Base-by-base conservation (phyloP, 2,797 vertebrate species). In the Hemitrygon akajei region DNA sequence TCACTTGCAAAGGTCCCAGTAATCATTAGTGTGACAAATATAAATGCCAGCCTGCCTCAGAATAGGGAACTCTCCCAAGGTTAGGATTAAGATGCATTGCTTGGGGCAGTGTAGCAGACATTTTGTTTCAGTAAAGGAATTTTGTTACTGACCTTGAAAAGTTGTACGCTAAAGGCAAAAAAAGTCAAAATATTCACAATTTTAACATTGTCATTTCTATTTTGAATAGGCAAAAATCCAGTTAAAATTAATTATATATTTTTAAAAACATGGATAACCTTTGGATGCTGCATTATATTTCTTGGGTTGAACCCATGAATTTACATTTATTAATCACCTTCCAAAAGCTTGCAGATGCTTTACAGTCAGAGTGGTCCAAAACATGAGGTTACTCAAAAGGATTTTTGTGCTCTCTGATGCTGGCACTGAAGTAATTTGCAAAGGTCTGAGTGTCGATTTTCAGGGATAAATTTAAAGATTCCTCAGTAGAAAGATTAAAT, bases 11-110 rank as follows among this genome's bases (percentile, higher is more conserved):
- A 89, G 86, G 60, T 63, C 86, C 66, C 14, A 34, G 66, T 89
- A 89, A 89, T 69, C 16, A 69, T 89, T 69, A 10, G 86, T 69
- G 86, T 37, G 86, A 69, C 66, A 89, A 89, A 89, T 40, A 34
- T 86, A 69, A 89, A 69, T 89, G 86, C 66, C 86, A 89, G n/a
- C 34, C 63, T 89, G 7, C n/a, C 37, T 7, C 34, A 22, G 18
- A 69, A 89, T 11, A 60, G 56, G 47, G n/a, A 66, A 30, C 58
- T 87, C 84, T n/a, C 84, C 71, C n/a, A n/a, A 89, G n/a, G 34
- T 89, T 89, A 22, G 86, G 18, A 34, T 69, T 37, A 37, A 34
- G 7, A 89, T 89, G 60, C 16, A 89, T 34, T 22, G 63, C 86
- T 75, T 69, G 86, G 86, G 63, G 34, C 63, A 37, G n/a, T 69